Evolutionary conservation across 2,888 invertebrate species (phyloP), one percentile per base, ranked within the genome.

Genomic region (Electrophaes corylata): DNA sequence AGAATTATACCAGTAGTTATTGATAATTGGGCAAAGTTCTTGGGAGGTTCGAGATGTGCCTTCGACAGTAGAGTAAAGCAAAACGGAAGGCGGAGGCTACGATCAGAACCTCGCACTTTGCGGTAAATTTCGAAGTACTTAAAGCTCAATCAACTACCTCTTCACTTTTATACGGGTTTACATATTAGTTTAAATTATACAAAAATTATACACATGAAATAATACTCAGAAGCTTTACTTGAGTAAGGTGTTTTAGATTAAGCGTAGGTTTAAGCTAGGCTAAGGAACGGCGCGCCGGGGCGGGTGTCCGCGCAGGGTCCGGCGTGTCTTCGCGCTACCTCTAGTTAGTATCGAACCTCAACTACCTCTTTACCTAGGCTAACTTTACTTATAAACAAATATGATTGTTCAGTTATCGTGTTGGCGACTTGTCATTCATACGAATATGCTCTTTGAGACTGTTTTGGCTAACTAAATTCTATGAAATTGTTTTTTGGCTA

Each of bases 111-210:
- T 80, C 81, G 84, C 82, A 83, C 82, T 82, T 84, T 81, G 84
- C 81, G 81, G 84, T 87, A 85, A 82, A 86, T 88, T 88, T 87
- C 86, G 46, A 86, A 84, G 88, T 89, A 90, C 91, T 90, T 88
- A 91, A 65, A 90, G 89, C 90, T 90, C 88, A 90, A 90, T 86
- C 84, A 88, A 83, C 87, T 91, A 91, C 91, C 91, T 91, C 91
- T 91, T 90, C 89, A 89, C 86, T 88, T 91, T 91, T 91, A 90
- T 91, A 91, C 91, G 91, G 91, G 91, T 91, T 91, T 91, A 90
- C 89, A 91, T 86, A 90, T 88, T 91, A 91, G 91, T 91, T 90
- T 90, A 91, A 66, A 91, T 91, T 91, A 91, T 91, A 91, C 91
- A 91, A 87, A 60, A 51, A 56, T 55, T 87, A 88, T 87, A 87